A percentile compares a stretch with the other conserved stretches of the same genome.
These are phyloP conservation scores for Nephrotoma guestfalica DNA, from an alignment of 2,888 invertebrate genomes.

Conservation along the genomic window DNA sequence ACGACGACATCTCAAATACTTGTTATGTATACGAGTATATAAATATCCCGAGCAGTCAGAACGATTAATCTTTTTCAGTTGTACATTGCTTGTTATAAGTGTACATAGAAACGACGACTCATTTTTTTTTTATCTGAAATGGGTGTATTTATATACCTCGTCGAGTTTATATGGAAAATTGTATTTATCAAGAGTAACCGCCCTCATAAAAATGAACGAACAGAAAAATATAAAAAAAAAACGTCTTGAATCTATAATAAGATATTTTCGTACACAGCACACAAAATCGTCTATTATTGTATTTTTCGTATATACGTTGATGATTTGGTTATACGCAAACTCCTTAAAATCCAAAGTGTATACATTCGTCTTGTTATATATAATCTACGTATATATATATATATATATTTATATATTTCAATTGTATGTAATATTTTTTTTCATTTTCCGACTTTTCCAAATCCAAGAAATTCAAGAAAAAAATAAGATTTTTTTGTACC, in stretches of 20 bases:
- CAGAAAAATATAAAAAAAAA: neutral
- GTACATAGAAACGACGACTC: neutral
- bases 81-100: neutral
- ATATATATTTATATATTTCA: neutral
- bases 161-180: neutral
- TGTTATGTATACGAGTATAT: neutral
- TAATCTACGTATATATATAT: neutral
- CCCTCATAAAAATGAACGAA: neutral
- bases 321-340: neutral
- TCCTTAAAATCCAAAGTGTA: neutral
- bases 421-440: neutral
- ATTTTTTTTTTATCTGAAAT: neutral
- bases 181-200: neutral
- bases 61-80: neutral
- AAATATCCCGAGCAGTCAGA: neutral
- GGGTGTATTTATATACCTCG: neutral
- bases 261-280: neutral
- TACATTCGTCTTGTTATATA: neutral
- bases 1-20: neutral
- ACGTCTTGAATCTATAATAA: neutral
- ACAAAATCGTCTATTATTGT: neutral
- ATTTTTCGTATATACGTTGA: neutral
- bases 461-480: neutral
- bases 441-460: neutral
- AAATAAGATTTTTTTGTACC: neutral